A percentile compares a stretch with the other conserved stretches of the same genome.
Evolutionary conservation across 2,797 vertebrate species (phyloP).

Genomic region (Ciconia nigra): DNA sequence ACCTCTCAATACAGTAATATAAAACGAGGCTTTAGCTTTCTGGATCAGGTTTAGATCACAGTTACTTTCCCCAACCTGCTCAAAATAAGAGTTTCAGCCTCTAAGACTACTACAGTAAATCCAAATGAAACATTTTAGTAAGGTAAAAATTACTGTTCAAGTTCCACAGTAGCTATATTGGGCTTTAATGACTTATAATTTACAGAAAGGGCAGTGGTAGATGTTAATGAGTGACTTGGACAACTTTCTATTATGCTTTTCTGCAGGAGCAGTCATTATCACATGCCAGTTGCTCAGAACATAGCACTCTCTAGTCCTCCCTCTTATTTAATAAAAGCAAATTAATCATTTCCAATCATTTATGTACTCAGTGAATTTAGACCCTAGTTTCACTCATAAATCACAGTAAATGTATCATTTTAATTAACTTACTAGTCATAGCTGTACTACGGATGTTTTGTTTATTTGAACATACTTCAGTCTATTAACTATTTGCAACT

Average conservation of each 20-base stretch:
- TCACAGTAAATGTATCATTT: background rate
- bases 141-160: background rate
- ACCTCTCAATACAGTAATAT: background rate
- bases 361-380: background rate
- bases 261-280: constrained; percentile 21
- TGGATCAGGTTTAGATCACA: background rate
- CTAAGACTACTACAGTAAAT: background rate
- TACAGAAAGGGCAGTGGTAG: background rate
- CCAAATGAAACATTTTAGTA: background rate
- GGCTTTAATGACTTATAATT: constrained; percentile 31
- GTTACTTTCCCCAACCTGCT: background rate
- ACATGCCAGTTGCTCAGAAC: background rate
- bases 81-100: background rate
- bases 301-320: background rate
- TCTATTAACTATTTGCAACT: background rate
- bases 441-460: background rate
- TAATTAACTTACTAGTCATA: constrained; percentile 5
- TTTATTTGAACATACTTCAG: background rate
- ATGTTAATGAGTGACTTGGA: constrained; percentile 13
- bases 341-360: constrained; percentile 43
- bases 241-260: background rate
- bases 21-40: background rate
- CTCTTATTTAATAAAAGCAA: constrained; percentile 17
- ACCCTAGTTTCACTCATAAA: background rate
- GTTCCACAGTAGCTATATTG: background rate